These are phyloP conservation scores for Boleophthalmus pectinirostris DNA, from an alignment of 2,113 vertebrate species.

Conservation along the genomic window DNA sequence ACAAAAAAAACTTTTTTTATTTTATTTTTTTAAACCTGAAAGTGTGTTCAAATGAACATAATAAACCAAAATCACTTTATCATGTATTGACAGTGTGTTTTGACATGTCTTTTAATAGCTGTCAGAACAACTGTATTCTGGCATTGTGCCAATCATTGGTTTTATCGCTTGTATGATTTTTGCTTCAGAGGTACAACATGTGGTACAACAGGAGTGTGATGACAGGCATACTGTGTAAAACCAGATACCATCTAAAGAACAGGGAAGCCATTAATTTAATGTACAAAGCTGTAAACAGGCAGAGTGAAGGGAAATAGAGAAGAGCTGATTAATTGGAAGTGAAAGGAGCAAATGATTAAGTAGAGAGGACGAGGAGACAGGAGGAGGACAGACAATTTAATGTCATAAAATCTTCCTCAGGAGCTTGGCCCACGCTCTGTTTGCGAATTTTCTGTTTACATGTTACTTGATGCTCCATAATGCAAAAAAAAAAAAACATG, in stretches of 20 bases:
- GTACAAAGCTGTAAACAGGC: constrained; percentile 25
- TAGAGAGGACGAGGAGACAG: constrained; percentile 1
- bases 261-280: constrained; percentile 41
- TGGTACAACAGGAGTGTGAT: constrained; percentile 32
- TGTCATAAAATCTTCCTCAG: constrained; percentile 46
- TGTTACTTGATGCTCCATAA: neutral
- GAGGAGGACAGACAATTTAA: neutral
- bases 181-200: constrained; percentile 11
- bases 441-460: neutral
- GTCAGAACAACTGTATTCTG: neutral
- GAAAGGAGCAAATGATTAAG: constrained; percentile 38
- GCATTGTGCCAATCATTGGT: neutral
- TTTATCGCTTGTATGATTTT: neutral
- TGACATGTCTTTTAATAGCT: neutral
- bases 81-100: neutral
- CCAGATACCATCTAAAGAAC: constrained; percentile 23
- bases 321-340: constrained; percentile 34
- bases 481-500: neutral
- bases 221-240: constrained; percentile 25
- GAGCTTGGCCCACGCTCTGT: neutral
- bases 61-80: neutral
- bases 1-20: no score
- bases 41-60: neutral
- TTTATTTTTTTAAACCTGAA: no score
- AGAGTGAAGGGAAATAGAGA: constrained; percentile 15